Evolutionary conservation across 2,888 invertebrate species (phyloP), one percentile per base, ranked within the genome.

Genomic region (Leucophenga maculata): DNA sequence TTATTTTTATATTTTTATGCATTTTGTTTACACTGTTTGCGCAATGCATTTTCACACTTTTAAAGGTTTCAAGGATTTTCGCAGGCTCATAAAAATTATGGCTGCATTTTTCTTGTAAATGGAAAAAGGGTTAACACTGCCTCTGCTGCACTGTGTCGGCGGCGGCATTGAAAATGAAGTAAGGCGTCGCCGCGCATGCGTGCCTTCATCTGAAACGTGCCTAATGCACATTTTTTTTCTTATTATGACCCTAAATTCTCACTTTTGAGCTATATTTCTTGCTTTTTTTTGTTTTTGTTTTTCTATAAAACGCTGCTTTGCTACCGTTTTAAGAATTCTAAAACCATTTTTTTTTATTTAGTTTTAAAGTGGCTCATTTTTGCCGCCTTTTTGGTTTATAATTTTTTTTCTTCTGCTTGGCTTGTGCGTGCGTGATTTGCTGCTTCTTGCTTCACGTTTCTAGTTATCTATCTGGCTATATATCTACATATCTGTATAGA

Each of bases 131-230:
- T 26, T 20, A 9, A 11, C 22, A 26, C 54, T 11, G 11, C 6
- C 9, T 1, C 11, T n/a, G n/a, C n/a, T n/a, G n/a, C n/a, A n/a
- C n/a, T n/a, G n/a, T n/a, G 16, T 54, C 18, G 11, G 4, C 11
- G 39, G 8, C 39, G 50, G 50, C 16, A 50, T 50, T n/a, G 6
- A 50, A 18, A 50, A 50, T 50, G 16, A 6, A 50, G 16, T 8
- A 50, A 50, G 50, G 50, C 16, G 50, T 11, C 3, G 73, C n/a
- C 18, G 73, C 70, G 74, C 78, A 78, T 75, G 77, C 76, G 76
- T 78, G 78, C 75, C 75, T 75, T 70, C 72, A 74, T 75, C 76
- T 73, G 68, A 74, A 73, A 76, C 78, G 78, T 78, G 77, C 65
- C 74, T 70, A 73, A 77, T 74, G 72, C 73, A 26, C 39, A 46